Evolutionary conservation across 2,113 vertebrate genomes (phyloP), one percentile per base, ranked within the genome.

Genomic region (Pteropus alecto): DNA sequence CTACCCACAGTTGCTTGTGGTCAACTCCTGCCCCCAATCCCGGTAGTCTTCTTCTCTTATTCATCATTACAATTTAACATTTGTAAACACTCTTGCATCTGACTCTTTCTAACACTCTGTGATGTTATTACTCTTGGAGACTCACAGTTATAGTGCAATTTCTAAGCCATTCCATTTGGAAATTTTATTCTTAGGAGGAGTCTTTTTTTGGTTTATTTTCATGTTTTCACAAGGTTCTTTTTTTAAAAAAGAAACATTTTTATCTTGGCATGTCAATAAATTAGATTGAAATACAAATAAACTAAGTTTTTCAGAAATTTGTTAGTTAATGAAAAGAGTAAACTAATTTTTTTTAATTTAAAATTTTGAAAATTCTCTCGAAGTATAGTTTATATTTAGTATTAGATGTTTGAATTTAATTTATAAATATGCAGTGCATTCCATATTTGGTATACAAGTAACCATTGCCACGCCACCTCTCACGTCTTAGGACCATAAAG

Each of bases 401-500:
- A n/a, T 33, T 95, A 90, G 24, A n/a, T 95, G 9, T 83, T 93
- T 93, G 63, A 78, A 90, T 67, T 95, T 86, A 97, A 83, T 90
- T 98, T 95, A 83, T 85, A 61, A 97, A 87, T 0, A 0, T 74
- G 1, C 54, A 94, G 86, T 96, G 11, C 43, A 71, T 94, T 88
- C 77, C 26, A n/a, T 79, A 82, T 95, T 58, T 93, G 56, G 87
- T 74, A 93, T 94, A 28, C 43, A 87, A 90, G 94, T 97, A 96
- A 97, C 96, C 79, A 97, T 71, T 96, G 71, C 56, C 26, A 3
- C 78, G 60, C 79, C 90, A 98, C 90, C 46, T 90, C 81, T 95
- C 78, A 92, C 96, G 86, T 96, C 77, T 96, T 91, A 71, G 38
- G 93, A 96, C 87, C 79, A 60, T 96, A 94, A 97, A 98, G 87